Base-by-base conservation (phyloP, 1,140 invertebrate species). In the Brachionus asplanchnoidis region DNA sequence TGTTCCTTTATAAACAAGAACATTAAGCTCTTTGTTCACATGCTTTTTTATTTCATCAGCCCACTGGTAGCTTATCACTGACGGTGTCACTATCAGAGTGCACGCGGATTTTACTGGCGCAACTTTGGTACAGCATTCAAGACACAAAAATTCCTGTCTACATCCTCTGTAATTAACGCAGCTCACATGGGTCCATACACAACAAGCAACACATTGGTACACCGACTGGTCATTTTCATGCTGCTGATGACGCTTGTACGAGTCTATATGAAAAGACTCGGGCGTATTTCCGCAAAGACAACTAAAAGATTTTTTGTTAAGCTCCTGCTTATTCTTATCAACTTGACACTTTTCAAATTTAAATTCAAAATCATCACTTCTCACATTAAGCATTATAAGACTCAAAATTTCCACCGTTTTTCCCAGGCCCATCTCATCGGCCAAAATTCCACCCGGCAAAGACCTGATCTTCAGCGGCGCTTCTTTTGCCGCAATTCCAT, bases 401-500 rank as follows among this genome's bases (percentile, higher is more conserved):
- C 93, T 92, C 11, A 95, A 87, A 23, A 94, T 91, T 89, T 95
- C 94, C 4, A 95, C 92, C 0, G 94, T 95, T 90, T 95, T 95
- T 1, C 94, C 94, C 17, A 95, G 88, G 9, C 94, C 94, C 94
- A 95, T 95, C 89, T 95, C 94, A 90, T 95, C 94, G 17, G 93
- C 94, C 66, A 95, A 88, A 80, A 95, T 94, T 6, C 94, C 94
- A 77, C 94, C 94, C n/a, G 90, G 91, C 46, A 90, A 73, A 11
- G 36, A 68, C 53, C 8, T 20, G n/a, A 36, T 36, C 17, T 23
- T 26, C 0, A 82, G 17, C 6, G 79, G 79, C 17, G 8, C 20
- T 68, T 28, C 44, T 23, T 23, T 65, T 7, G 32, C 26, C 32
- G 20, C 26, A 65, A 82, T 20, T 11, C 23, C 20, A 36, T 65